Evolutionary conservation across 2,797 vertebrate species (phyloP), one percentile per base, ranked within the genome.

Genomic region (Coregonus ussuriensis): DNA sequence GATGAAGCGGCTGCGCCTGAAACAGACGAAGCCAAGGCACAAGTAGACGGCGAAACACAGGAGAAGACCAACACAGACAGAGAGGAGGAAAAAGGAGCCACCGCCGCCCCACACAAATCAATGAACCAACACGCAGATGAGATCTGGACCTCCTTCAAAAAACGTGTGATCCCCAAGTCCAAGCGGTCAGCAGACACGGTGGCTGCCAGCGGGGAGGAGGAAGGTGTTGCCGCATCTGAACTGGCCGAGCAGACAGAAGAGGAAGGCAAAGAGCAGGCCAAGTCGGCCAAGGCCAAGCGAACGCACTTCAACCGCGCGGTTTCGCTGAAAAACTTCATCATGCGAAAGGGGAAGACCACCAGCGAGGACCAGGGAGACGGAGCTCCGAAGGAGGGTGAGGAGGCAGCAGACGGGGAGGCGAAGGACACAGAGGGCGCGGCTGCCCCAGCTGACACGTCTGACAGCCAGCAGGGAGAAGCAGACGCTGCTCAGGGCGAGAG

Each of bases 121-220:
- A 83, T 82, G 51, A 87, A 90, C 76, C 94, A 94, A 41, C 94
- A 95, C 1, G 93, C 94, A 90, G 95, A 93, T 6, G 95, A 95
- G 85, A 95, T 95, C 85, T 95, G 95, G 95, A 95, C 93, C 72
- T 93, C 93, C 54, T 95, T 95, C 84, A 95, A 95, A 89, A 95
- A 95, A 76, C 91, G 93, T 0, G 94, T 95, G 78, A 94, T 92
- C 83, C 93, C 88, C 73, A 95, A 95, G 82, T 94, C 94, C 74
- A 95, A 95, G 78, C 87, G 75, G 75, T 66, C 88, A 69, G 75
- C 79, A 59, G 84, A 54, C 73, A 83, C 54, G 67, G 65, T 3
- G 7, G 54, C 72, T 59, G 84, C 41, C 15, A 41, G 66, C 15
- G 75, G 71, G 51, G 93, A 93, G 83, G 94, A 94, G 76, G 93